Base-by-base conservation (phyloP, 2,888 invertebrate genomes). In the Shargacucullia verbasci region DNA sequence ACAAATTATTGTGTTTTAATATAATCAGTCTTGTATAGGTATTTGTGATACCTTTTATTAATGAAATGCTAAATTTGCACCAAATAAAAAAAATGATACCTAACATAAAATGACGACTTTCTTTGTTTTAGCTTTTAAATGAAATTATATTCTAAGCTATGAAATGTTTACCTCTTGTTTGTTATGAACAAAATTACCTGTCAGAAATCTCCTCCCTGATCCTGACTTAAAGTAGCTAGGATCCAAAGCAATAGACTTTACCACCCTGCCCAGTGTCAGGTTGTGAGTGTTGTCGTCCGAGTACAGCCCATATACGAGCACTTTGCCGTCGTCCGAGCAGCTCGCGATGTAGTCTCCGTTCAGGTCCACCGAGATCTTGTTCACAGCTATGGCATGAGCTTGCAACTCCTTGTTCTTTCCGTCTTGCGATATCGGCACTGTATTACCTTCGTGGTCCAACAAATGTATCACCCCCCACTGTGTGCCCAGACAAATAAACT, bases 341-440 rank as follows among this genome's bases (percentile, higher is more conserved):
- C 98, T 97, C 0, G 98, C 98, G 25, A 99, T 96, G 85, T 97
- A 98, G 86, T 99, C 99, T n/a, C 99, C 99, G 80, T 97, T 97
- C 20, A 95, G 91, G 86, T 99, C 99, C 64, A 99, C 98, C 40
- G 98, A 98, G 71, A 99, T 98, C 83, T 97, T 97, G 90, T 99
- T 99, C 0, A 99, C 98, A 9, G 98, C 97, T 0, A 98, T 97
- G 0, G 97, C 95, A 81, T 99, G 99, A 27, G 96, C 95, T 76
- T 96, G 96, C 37, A 97, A 91, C 76, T 96, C 96, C 78, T 96
- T 96, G 48, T 95, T 96, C 70, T 95, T 94, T 48, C 96, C 96
- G 38, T 90, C 89, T 67, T 89, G 94, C 2, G 95, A 87, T 63
- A 95, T 94, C 0, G 94, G 93, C 13, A 96, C 95, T 0, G 93